phyloP scores from a whole-genome alignment of 2,113 vertebrate species.

The Cynoglossus semilaevis region DNA sequence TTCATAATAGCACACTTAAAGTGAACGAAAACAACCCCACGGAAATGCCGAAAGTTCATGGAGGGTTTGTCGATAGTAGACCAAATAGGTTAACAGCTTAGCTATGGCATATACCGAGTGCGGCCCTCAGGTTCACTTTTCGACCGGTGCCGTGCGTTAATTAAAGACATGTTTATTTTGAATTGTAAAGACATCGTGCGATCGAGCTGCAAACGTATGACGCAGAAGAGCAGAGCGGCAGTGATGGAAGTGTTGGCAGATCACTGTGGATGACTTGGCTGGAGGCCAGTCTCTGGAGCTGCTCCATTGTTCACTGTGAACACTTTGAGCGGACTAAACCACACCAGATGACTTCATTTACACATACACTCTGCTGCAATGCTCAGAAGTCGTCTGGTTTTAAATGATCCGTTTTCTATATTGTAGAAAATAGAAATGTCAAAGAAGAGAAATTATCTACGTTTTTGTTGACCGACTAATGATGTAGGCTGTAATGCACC shows the following conservation, averaged over 20 bases:
- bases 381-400: background rate
- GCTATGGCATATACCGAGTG: constrained; percentile 50
- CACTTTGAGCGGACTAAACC: constrained; percentile 41
- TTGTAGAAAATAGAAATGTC: background rate
- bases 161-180: background rate
- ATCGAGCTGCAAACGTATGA: background rate
- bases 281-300: constrained; percentile 32
- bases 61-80: constrained; percentile 1
- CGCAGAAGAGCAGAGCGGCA: background rate
- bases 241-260: constrained; percentile 16
- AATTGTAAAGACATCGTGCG: too few species aligned
- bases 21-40: background rate
- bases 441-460: background rate
- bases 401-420: background rate
- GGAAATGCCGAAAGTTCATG: background rate
- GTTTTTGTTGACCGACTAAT: background rate
- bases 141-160: background rate
- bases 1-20: background rate
- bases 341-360: constrained; percentile 10
- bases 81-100: constrained; percentile 56
- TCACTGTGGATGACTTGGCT: constrained; percentile 41
- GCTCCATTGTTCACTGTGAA: constrained; percentile 55
- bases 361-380: constrained; percentile 1
- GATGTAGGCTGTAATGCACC: background rate
- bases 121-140: constrained; percentile 48